phyloP scores from a whole-genome alignment of 2,113 vertebrate genomes.

The Burhinus oedicnemus region DNA sequence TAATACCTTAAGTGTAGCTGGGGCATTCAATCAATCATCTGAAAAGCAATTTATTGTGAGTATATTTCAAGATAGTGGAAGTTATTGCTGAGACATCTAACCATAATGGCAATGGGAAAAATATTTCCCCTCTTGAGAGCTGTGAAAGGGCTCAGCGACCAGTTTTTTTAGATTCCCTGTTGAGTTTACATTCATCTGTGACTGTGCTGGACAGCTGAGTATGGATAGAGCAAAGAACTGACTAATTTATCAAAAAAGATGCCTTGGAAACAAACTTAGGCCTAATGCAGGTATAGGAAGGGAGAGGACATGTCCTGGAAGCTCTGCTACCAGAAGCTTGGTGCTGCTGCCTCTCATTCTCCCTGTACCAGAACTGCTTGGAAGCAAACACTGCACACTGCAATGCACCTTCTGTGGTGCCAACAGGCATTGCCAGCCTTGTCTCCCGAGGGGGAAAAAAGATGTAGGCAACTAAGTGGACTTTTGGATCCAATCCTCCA shows the following conservation, averaged over 20 bases:
- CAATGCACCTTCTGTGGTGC: not conserved
- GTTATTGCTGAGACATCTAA: conserved; percentile 19
- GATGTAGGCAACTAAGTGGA: not conserved
- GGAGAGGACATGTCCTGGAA: not conserved
- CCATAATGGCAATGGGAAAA: not conserved
- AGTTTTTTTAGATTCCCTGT: not conserved
- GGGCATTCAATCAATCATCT: not conserved
- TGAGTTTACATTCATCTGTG: not conserved
- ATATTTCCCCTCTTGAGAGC: not conserved
- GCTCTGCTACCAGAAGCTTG: not conserved
- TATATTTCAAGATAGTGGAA: not conserved
- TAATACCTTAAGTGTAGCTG: not conserved
- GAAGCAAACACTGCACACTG: not conserved
- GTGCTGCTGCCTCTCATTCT: not conserved
- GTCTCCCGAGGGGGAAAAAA: not conserved
- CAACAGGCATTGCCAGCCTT: not conserved
- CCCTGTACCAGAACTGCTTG: not conserved
- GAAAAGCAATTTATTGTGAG: conserved; percentile 6
- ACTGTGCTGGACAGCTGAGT: not conserved
- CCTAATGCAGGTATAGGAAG: not conserved
- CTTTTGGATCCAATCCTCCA: not conserved
- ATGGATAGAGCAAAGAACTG: not conserved
- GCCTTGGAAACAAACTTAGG: not conserved
- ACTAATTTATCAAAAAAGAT: not conserved
- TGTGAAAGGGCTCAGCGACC: not conserved